Percentiles rank a stretch among this genome's conserved stretches.
These are phyloP conservation scores for Oxytorus armatus DNA, from an alignment of 2,888 invertebrate species.

Conservation along the genomic window DNA sequence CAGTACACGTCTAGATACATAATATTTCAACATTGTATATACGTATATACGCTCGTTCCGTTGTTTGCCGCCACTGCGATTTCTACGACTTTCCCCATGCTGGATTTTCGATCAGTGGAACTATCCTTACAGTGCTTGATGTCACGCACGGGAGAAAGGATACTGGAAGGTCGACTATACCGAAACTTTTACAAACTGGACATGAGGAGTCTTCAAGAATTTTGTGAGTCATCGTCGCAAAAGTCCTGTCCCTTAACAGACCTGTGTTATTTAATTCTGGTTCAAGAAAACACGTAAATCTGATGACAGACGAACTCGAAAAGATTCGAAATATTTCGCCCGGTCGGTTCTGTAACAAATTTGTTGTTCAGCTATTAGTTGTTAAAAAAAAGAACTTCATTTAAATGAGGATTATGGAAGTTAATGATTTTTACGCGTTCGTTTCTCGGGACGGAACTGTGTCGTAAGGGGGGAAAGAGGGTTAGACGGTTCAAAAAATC, in stretches of 20 bases:
- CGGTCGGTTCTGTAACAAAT: too few relatives aligned
- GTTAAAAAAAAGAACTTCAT: too few relatives aligned
- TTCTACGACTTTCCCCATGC: conserved; percentile 44
- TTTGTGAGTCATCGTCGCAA: neutral
- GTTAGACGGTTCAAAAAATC: too few relatives aligned
- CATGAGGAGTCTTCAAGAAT: neutral
- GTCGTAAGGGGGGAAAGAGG: too few relatives aligned
- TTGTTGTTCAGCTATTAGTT: too few relatives aligned
- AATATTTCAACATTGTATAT: neutral
- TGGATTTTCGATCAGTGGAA: conserved; percentile 23
- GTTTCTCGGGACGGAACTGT: too few relatives aligned
- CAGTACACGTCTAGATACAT: neutral
- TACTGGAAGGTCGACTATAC: conserved; percentile 13
- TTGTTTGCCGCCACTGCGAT: conserved; percentile 12
- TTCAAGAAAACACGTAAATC: neutral
- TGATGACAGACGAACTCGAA: too few relatives aligned
- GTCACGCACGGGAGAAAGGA: neutral
- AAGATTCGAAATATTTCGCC: too few relatives aligned
- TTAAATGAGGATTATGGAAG: too few relatives aligned
- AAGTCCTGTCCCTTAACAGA: neutral
- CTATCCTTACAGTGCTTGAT: conserved; percentile 12
- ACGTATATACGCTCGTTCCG: neutral
- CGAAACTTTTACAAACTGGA: neutral
- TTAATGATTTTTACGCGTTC: too few relatives aligned
- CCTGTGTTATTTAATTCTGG: too few relatives aligned